Conservation (phyloP, 2,888 invertebrate genomes). For the Anaspis maculata region DNA sequence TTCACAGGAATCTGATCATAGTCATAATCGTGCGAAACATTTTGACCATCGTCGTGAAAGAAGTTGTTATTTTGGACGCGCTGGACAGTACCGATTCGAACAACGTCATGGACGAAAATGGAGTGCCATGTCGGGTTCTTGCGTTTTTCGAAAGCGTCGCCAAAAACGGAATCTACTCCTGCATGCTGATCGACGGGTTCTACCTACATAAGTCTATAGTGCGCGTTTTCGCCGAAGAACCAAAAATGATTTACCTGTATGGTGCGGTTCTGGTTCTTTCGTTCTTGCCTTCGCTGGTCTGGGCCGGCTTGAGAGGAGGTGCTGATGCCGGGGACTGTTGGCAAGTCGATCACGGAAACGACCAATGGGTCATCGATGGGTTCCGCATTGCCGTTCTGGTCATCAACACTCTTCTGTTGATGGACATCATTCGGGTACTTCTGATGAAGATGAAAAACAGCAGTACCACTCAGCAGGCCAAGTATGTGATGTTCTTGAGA, state of each 20-base stretch:
- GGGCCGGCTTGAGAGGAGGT: constrained; percentile 48
- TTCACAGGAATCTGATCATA: constrained; percentile 54
- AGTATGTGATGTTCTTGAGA: constrained; percentile 16
- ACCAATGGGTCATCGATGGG: constrained; percentile 55
- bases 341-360: constrained; percentile 48
- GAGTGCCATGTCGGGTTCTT: constrained; percentile 47
- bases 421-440: constrained; percentile 57
- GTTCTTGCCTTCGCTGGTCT: constrained; percentile 46
- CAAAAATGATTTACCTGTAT: constrained; percentile 46
- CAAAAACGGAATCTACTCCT: constrained; percentile 55
- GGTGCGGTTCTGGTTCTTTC: constrained; percentile 45
- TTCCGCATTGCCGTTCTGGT: constrained; percentile 50
- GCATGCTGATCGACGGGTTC: constrained; percentile 60
- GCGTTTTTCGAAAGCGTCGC: constrained; percentile 49
- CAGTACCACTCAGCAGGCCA: constrained; percentile 42
- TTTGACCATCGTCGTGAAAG: constrained; percentile 50
- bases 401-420: constrained; percentile 51
- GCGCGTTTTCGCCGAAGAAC: constrained; percentile 51
- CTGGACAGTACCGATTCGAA: constrained; percentile 41
- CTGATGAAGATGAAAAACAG: constrained; percentile 54
- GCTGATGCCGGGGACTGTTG: constrained; percentile 52
- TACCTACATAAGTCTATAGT: constrained; percentile 60
- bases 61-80: constrained; percentile 51
- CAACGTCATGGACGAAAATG: constrained; percentile 45
- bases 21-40: constrained; percentile 51